Evolutionary conservation across 2,113 vertebrate species (phyloP), one percentile per base, ranked within the genome.

Genomic region (Quiscalus mexicanus): DNA sequence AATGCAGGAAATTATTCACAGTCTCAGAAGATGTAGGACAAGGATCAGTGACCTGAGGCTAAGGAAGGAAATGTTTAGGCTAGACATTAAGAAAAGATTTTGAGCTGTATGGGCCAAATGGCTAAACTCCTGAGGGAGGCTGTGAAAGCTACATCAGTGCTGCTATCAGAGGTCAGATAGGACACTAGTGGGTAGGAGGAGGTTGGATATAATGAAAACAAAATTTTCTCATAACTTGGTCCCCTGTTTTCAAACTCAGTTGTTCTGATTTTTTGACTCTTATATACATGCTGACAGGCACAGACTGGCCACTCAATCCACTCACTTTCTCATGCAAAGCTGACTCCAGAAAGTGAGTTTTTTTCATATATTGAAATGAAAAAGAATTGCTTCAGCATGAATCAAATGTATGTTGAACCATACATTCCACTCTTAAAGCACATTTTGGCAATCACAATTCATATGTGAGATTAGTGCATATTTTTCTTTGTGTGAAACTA

Each of bases 1-100:
- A 97, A 91, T 78, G 50, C 56, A 86, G 71, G 44, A 79, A 84
- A 74, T 90, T 94, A 76, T 87, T 90, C 79, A 62, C 8, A 81
- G 55, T 89, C 86, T 95, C 68, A 88, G 79, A 96, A 95, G 90
- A 88, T 84, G 56, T 67, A 82, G 91, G 60, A 90, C 82, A 92
- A 95, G 85, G 56, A 90, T 93, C 82, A 84, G 56, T 92, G 88
- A 87, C 83, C 85, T 85, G 67, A 91, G 74, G 63, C 62, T 83
- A 58, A 85, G 78, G 89, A 95, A 96, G 78, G 68, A 91, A 96
- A 89, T 93, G 81, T 94, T 96, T 96, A 94, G 91, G 89, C 89
- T 95, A 96, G 70, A 85, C 67, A 87, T 91, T 87, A 82, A 91
- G 73, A 71, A 93, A 79, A 94, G 77, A 49, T 85, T 96, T 79